phyloP scores from a whole-genome alignment of 1,140 invertebrate species.

The Glossosoma conforme region DNA sequence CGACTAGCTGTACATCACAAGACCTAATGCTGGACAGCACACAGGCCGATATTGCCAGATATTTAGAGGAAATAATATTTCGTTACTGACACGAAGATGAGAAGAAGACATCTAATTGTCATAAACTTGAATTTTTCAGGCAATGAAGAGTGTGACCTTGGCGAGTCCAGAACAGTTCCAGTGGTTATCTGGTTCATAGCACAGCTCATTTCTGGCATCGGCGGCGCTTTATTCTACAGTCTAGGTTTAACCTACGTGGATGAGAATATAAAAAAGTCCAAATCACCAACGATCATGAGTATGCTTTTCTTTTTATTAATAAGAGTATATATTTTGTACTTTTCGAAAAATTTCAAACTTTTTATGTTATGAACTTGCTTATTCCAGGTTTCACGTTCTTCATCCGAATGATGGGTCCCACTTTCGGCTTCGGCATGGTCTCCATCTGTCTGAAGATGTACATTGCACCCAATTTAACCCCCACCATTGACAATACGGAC shows the following conservation, averaged over 20 bases:
- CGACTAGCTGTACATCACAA: no score
- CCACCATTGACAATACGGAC: slow-evolving; percentile 62
- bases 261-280: slow-evolving; percentile 65
- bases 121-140: slow-evolving; percentile 20
- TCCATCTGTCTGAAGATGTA: slow-evolving; percentile 65
- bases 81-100: no score
- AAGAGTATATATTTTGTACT: no score
- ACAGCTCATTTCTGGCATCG: slow-evolving; percentile 63
- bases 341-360: background rate
- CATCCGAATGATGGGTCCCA: slow-evolving; percentile 65
- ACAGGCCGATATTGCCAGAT: no score
- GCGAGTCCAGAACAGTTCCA: slow-evolving; percentile 56
- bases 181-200: slow-evolving; percentile 58
- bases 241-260: slow-evolving; percentile 68
- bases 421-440: slow-evolving; percentile 64
- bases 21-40: no score
- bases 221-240: slow-evolving; percentile 61
- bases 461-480: slow-evolving; percentile 62
- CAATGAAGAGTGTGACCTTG: slow-evolving; percentile 45
- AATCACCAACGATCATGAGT: slow-evolving; percentile 62
- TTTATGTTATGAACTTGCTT: no score
- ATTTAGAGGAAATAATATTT: no score
- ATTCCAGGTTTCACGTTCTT: slow-evolving; percentile 61
- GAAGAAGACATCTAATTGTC: no score
- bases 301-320: slow-evolving; percentile 6